Percentiles rank a stretch among this genome's conserved stretches.
These are phyloP conservation scores for Osmerus eperlanus DNA, from an alignment of 2,113 vertebrate genomes.

Conservation along the genomic window DNA sequence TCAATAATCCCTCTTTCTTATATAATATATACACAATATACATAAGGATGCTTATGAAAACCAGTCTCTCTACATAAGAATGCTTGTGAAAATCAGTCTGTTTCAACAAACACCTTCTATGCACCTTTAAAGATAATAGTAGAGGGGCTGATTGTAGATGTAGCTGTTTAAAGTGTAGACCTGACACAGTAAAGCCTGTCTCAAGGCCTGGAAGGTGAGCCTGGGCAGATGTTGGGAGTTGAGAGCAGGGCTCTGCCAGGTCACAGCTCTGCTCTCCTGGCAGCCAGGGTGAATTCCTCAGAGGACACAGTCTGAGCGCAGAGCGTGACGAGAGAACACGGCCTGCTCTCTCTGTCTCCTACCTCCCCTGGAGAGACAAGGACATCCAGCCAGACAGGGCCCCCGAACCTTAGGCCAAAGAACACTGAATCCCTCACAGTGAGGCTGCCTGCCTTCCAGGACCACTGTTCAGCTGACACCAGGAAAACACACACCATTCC, in stretches of 20 bases:
- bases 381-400: background rate
- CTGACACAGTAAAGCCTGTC: no score
- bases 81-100: no score
- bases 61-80: background rate
- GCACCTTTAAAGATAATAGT: no score
- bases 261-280: background rate
- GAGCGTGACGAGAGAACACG: background rate
- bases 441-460: background rate
- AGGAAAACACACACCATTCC: background rate
- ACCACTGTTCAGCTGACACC: conserved; percentile 6
- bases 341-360: background rate
- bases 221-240: no score
- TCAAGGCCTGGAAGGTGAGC: no score
- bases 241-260: no score
- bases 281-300: background rate
- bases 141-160: no score
- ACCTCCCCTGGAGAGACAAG: conserved; percentile 5
- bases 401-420: background rate
- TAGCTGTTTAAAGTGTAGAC: no score
- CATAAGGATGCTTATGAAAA: background rate
- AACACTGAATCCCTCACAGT: background rate
- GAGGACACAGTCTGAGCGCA: background rate
- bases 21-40: background rate
- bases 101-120: no score
- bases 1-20: background rate